These are phyloP conservation scores for Mya arenaria DNA, from an alignment of 1,140 invertebrate species.

Conservation along the genomic window DNA sequence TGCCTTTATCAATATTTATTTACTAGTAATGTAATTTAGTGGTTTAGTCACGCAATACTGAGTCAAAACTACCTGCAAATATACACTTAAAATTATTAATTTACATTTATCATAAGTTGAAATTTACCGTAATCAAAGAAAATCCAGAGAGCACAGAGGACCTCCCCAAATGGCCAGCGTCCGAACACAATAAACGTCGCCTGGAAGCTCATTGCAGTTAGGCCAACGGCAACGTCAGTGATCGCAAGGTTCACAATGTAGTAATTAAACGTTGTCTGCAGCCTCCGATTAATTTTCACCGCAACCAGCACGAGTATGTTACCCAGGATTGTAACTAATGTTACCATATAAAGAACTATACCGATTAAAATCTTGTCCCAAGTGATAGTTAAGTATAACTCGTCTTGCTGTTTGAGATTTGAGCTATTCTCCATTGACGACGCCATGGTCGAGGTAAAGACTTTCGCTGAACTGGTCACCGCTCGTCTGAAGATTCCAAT, in stretches of 20 bases:
- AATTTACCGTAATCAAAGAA: conserved; percentile 22
- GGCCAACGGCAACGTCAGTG: conserved; percentile 55
- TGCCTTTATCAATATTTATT: too few species aligned
- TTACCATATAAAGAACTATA: conserved; percentile 59
- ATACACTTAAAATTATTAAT: too few species aligned
- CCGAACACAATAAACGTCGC: conserved; percentile 69
- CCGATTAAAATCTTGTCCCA: conserved; percentile 62
- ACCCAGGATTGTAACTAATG: conserved; percentile 65
- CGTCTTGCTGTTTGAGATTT: too few species aligned
- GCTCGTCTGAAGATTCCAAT: too few species aligned
- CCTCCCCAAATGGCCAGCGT: conserved; percentile 75
- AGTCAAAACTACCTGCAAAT: too few species aligned
- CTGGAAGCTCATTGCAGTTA: conserved; percentile 73
- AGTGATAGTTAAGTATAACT: too few species aligned
- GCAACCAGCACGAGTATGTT: conserved; percentile 69
- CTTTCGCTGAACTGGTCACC: too few species aligned
- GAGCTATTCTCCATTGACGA: too few species aligned
- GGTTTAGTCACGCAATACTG: too few species aligned
- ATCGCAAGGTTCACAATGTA: conserved; percentile 72
- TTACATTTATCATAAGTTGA: too few species aligned
- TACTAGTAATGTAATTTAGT: too few species aligned
- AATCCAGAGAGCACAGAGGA: conserved; percentile 79
- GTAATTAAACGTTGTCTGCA: conserved; percentile 73
- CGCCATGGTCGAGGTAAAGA: too few species aligned
- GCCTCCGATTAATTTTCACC: conserved; percentile 29